Percentiles rank a stretch among this genome's conserved stretches.
Conservation (phyloP, 2,888 invertebrate species). For the Abrostola tripartita region DNA sequence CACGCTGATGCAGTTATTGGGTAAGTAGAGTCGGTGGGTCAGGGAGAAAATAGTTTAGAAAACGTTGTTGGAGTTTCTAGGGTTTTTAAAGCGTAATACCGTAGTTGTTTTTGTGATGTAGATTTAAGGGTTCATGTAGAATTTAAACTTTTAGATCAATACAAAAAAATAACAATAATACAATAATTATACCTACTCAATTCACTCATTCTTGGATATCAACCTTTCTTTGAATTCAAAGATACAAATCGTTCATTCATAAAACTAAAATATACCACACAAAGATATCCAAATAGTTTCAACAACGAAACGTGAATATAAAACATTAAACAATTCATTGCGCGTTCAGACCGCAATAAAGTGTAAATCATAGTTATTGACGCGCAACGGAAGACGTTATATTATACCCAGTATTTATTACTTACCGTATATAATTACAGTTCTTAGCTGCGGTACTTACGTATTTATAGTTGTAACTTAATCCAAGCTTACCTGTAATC, state of each 20-base stretch:
- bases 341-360: constrained; percentile 24
- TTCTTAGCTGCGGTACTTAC: constrained; percentile 29
- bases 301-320: constrained; percentile 5
- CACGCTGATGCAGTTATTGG: constrained; percentile 13
- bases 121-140: too few species aligned
- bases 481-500: constrained; percentile 42
- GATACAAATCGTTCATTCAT: background rate
- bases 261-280: background rate
- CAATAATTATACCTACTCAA: too few species aligned
- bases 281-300: background rate
- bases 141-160: too few species aligned
- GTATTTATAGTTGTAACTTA: constrained; percentile 24
- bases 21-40: constrained; percentile 8
- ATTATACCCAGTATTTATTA: constrained; percentile 24
- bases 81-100: too few species aligned
- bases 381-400: constrained; percentile 35
- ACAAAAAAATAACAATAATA: too few species aligned
- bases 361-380: constrained; percentile 37
- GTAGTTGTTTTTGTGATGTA: too few species aligned
- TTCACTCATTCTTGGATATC: too few species aligned
- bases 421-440: constrained; percentile 20
- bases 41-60: too few species aligned
- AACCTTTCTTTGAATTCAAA: too few species aligned
- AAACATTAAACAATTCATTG: constrained; percentile 27
- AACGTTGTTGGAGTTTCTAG: too few species aligned